Percentiles rank a stretch among this genome's conserved stretches.
Evolutionary conservation across 2,888 invertebrate genomes (phyloP).

Genomic region (Apocheima hispidaria): DNA sequence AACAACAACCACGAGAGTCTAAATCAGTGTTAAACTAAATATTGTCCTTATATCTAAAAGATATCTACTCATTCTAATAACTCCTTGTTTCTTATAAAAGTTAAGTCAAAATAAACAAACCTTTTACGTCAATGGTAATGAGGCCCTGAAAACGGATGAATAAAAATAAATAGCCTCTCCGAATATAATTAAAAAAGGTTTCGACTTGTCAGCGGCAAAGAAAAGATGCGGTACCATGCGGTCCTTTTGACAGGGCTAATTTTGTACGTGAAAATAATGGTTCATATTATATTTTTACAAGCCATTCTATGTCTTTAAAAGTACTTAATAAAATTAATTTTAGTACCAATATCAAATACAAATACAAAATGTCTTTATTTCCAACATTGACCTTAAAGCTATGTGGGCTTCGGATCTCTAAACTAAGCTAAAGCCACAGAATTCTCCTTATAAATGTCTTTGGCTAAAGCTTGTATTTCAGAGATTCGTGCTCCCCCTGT

Average conservation of each 20-base stretch:
- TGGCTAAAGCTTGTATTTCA: too few species aligned
- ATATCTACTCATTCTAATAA: neutral
- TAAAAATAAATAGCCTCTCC: conserved; percentile 17
- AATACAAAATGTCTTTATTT: too few species aligned
- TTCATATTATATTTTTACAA: neutral
- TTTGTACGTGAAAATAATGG: conserved; percentile 5
- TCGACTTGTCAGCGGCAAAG: conserved; percentile 16
- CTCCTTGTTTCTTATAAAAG: neutral
- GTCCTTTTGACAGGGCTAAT: conserved; percentile 16
- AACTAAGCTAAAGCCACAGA: too few species aligned
- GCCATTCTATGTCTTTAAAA: neutral
- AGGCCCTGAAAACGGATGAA: neutral
- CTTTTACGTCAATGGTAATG: conserved; percentile 12
- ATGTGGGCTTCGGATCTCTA: too few species aligned
- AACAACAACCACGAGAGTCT: too few species aligned
- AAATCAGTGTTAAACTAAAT: too few species aligned
- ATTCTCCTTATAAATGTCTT: too few species aligned
- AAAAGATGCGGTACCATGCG: conserved; percentile 11
- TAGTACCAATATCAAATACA: neutral
- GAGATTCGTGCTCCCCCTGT: too few species aligned
- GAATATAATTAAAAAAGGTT: conserved; percentile 28
- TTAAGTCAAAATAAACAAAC: conserved; percentile 5
- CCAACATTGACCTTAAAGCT: too few species aligned
- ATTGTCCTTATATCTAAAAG: too few species aligned
- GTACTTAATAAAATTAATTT: neutral